Evolutionary conservation across 2,797 vertebrate genomes (phyloP), one percentile per base, ranked within the genome.

Genomic region (Caiman crocodilus): DNA sequence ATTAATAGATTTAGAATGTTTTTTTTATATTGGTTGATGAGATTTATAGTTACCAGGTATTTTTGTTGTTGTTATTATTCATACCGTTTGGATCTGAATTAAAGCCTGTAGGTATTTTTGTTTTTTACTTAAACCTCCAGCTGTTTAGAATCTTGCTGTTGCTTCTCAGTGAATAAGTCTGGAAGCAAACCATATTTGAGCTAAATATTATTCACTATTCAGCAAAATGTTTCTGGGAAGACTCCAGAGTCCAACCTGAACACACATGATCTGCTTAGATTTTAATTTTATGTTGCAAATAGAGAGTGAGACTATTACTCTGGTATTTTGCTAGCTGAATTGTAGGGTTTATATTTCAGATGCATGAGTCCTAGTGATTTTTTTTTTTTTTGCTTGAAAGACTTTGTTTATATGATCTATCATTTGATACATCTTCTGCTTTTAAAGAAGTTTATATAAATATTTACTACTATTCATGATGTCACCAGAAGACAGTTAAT

Each of bases 1-100:
- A 98, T 98, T 98, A 98, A 98, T 98, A 98, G 98, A 98, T 98
- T 98, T 98, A 97, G 97, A 98, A 98, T 98, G 97, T 98, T 98
- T 97, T 96, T 97, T 96, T 97, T 97, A 96, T 94, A 94, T 98
- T 96, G 97, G 94, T 96, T 98, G 98, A 98, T 98, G 97, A 98
- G 95, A 98, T 98, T 98, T 98, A 98, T 97, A 97, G 97, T 98
- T 98, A 98, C 95, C 97, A 97, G 97, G 97, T 98, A 98, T 97
- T 97, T 97, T 97, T 76, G 94, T 97, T 82, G 96, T 98, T 56
- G 95, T 97, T 97, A 98, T 98, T 97, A 98, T 98, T 97, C 97
- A 97, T 97, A 96, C 96, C 61, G 69, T 97, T 98, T 97, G 96
- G 96, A 97, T 97, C 92, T 94, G 82, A 96, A 95, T 98, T 96